Evolutionary conservation across 37 sponge, comb jelly and placozoan genomes (phyloP), one percentile per base, ranked within the genome.

Genomic region (Aplysina aerophoba): DNA sequence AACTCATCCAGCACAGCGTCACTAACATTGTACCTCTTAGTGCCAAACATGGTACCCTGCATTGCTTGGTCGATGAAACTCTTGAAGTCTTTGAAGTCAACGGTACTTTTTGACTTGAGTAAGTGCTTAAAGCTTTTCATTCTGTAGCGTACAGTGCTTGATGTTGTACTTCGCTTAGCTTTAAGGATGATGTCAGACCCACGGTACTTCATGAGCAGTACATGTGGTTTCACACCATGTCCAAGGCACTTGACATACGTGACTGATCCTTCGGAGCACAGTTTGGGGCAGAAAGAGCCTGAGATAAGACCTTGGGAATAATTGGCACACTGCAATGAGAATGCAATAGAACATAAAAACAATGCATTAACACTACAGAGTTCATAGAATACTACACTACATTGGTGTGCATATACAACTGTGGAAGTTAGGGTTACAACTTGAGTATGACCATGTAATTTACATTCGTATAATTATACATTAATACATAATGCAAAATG

Each of bases 161-260:
- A 8, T 44, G 41, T 74, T 20, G 31, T 22, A 14, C 63, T 20
- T 27, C 54, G 17, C 58, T 73, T 59, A 37, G 92, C 36, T 53
- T 92, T 92, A 1, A 92, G 55, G 19, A 92, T 73, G 0, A 92
- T 63, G 21, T 67, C 81, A 6, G 38, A 66, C 0, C 73, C 89
- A 0, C 73, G 63, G 86, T 89, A 92, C 40, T 60, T 38, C 12
- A 86, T 87, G 38, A 60, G 21, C 44, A 92, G 30, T 14, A 92
- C 93, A 44, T 86, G 86, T 14, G 78, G 81, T 38, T 86, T 89
- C 15, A 86, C 89, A 30, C 86, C 88, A 83, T 92, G 93, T 4
- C 93, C 89, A 0, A 92, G 41, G 27, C 93, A 92, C 35, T 59
- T 67, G 54, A n/a, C 35, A 55, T 85, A 86, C 6, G 40, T 25